These are phyloP conservation scores for Chrysocyon brachyurus DNA, from an alignment of 2,797 vertebrate genomes.

Conservation along the genomic window DNA sequence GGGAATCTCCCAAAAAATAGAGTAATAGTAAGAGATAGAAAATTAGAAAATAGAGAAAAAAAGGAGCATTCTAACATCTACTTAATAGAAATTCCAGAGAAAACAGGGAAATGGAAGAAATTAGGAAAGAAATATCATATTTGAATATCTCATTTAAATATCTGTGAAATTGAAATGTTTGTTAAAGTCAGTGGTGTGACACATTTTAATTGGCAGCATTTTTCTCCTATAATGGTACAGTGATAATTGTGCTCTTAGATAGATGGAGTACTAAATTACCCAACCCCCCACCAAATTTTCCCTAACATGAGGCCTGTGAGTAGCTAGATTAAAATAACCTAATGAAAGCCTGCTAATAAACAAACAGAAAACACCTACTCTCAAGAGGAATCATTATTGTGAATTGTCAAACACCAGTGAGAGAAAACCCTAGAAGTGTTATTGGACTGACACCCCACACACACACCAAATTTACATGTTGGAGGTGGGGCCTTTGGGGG, in stretches of 20 bases:
- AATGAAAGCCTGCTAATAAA: slow-evolving; percentile 28
- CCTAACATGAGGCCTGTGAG: neutral
- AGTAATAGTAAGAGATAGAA: neutral
- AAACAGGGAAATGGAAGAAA: slow-evolving; percentile 8
- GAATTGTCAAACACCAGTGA: slow-evolving; percentile 24
- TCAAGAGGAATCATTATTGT: slow-evolving; percentile 24
- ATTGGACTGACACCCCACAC: neutral
- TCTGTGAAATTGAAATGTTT: slow-evolving; percentile 42
- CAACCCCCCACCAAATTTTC: neutral
- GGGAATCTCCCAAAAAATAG: neutral
- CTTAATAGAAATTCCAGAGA: slow-evolving; percentile 1
- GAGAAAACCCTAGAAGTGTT: neutral
- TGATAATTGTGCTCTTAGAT: slow-evolving; percentile 35
- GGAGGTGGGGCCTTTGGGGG: neutral
- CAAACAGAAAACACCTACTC: neutral
- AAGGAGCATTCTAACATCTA: neutral
- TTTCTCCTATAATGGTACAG: slow-evolving; percentile 22
- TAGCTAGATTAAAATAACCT: slow-evolving; percentile 11
- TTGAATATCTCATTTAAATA: slow-evolving; percentile 32
- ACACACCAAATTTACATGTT: neutral
- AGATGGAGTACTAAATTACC: neutral
- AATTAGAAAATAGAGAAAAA: neutral
- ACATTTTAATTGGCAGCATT: slow-evolving; percentile 45
- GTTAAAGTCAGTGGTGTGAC: neutral
- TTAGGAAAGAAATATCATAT: slow-evolving; percentile 4